phyloP scores from a whole-genome alignment of 2,888 invertebrate genomes.

The Eurytoma adleriae region DNA sequence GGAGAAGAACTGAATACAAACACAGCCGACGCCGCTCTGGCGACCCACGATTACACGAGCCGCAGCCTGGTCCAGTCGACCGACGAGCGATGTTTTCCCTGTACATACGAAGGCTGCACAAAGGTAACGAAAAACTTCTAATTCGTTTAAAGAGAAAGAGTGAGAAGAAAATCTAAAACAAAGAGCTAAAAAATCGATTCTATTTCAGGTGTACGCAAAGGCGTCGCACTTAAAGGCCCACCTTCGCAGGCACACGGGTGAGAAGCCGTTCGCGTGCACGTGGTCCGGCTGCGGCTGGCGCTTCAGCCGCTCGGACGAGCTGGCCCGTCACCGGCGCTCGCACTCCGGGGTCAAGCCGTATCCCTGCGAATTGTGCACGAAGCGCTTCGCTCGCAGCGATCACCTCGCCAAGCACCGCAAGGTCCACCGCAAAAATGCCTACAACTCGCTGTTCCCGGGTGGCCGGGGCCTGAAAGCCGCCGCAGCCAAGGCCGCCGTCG shows the following conservation, averaged over 20 bases:
- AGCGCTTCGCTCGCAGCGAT: conserved; percentile 94
- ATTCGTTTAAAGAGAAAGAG: neutral
- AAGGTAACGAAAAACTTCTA: conserved; percentile 64
- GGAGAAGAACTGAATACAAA: conserved; percentile 65
- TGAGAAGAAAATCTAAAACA: conserved; percentile 57
- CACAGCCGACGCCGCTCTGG: conserved; percentile 72
- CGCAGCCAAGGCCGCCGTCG: neutral
- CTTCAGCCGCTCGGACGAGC: conserved; percentile 95
- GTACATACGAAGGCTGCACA: conserved; percentile 73
- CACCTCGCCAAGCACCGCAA: conserved; percentile 95
- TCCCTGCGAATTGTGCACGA: conserved; percentile 90
- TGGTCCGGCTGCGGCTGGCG: conserved; percentile 93
- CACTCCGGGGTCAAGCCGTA: conserved; percentile 97
- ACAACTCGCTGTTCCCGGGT: conserved; percentile 66
- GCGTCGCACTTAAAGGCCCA: conserved; percentile 94
- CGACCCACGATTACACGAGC: conserved; percentile 75
- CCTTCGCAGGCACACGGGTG: conserved; percentile 89
- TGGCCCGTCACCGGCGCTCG: conserved; percentile 94
- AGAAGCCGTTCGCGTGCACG: conserved; percentile 85
- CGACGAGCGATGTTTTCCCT: conserved; percentile 74
- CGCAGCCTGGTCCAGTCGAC: conserved; percentile 68
- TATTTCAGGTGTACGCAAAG: conserved; percentile 88
- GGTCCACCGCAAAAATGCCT: conserved; percentile 83
- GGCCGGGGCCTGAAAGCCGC: conserved; percentile 54
- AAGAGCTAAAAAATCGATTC: neutral